Conservation (phyloP, 1,140 invertebrate genomes). For the Diorhabda elongata region DNA sequence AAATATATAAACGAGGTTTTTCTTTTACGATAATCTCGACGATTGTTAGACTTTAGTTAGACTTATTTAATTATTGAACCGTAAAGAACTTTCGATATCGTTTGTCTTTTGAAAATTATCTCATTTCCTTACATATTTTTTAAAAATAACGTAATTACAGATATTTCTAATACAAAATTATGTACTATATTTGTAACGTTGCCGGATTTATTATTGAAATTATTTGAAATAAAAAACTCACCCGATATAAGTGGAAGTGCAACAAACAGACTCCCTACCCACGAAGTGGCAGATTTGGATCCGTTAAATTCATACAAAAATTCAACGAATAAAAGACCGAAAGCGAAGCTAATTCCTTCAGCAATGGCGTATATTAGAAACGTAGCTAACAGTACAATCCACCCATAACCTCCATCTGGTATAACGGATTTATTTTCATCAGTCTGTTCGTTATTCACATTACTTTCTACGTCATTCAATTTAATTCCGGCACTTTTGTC, state of each 20-base stretch:
- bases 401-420: conserved; percentile 76
- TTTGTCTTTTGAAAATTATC: too few relatives aligned
- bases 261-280: conserved; percentile 84
- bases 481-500: background rate
- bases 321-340: conserved; percentile 83
- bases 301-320: conserved; percentile 81
- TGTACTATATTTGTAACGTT: too few relatives aligned
- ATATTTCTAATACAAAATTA: too few relatives aligned
- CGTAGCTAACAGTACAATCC: conserved; percentile 82
- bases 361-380: conserved; percentile 87
- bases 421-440: conserved; percentile 50
- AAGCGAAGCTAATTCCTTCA: conserved; percentile 92
- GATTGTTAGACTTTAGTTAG: too few relatives aligned
- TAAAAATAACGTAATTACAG: too few relatives aligned
- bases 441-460: conserved; percentile 1
- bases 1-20: too few relatives aligned
- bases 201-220: too few relatives aligned
- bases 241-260: conserved; percentile 83
- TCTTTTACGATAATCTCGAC: too few relatives aligned
- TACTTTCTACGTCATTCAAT: background rate
- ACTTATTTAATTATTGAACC: too few relatives aligned
- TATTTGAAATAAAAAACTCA: background rate
- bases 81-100: too few relatives aligned
- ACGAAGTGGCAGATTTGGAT: conserved; percentile 77
- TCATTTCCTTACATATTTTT: too few relatives aligned